phyloP scores from a whole-genome alignment of 2,797 vertebrate species.

The Coracias cyanogaster region DNA sequence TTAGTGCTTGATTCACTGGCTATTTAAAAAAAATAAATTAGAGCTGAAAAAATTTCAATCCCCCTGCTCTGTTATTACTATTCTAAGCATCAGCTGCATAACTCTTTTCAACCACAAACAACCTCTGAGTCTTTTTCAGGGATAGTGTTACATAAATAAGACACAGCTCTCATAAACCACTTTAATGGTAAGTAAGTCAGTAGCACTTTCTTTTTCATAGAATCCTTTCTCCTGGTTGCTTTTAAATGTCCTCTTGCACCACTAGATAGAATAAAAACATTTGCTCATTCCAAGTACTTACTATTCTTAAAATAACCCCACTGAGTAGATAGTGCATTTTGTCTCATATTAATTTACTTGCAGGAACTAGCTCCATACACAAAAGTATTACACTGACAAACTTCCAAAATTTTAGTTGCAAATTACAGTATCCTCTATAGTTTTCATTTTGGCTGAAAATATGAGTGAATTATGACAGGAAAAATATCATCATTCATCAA shows the following conservation, averaged over 20 bases:
- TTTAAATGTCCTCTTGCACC: background rate
- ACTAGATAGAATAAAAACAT: background rate
- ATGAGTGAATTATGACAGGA: background rate
- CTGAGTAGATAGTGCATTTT: background rate
- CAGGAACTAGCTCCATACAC: background rate
- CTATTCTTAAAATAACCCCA: background rate
- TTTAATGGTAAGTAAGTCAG: background rate
- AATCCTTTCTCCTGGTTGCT: background rate
- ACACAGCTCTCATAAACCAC: background rate
- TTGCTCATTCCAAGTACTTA: background rate
- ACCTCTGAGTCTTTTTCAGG: background rate
- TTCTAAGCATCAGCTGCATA: background rate
- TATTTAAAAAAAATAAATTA: slow-evolving; percentile 7
- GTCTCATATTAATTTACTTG: background rate
- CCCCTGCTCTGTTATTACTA: background rate
- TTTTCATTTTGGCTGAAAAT: background rate
- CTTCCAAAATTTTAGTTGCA: background rate
- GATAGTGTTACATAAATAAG: background rate
- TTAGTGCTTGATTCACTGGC: background rate
- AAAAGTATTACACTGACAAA: background rate
- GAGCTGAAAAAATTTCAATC: background rate
- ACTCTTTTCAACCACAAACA: background rate
- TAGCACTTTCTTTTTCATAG: background rate
- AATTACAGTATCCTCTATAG: background rate
- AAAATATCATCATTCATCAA: background rate